phyloP scores from a whole-genome alignment of 2,888 invertebrate species.

The Trisateles emortualis region DNA sequence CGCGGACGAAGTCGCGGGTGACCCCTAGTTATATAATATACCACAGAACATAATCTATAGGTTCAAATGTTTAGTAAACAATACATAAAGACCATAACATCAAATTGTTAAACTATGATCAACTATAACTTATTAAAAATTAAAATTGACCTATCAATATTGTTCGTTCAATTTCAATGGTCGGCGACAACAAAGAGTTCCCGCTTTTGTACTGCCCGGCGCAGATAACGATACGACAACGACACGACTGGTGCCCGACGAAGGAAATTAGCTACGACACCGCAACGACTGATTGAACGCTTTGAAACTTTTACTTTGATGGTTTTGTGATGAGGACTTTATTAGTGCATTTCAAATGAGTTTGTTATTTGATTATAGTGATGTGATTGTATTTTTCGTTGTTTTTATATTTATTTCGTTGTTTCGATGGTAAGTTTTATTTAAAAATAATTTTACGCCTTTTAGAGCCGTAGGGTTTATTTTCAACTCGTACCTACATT shows the following conservation, averaged over 20 bases:
- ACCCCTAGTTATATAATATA: too few relatives aligned
- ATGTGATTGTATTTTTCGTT: too few relatives aligned
- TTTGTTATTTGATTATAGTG: background rate
- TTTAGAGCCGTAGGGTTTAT: too few relatives aligned
- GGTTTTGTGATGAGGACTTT: background rate
- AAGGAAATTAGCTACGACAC: slow-evolving; percentile 46
- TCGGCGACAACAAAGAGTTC: slow-evolving; percentile 41
- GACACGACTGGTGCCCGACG: slow-evolving; percentile 34
- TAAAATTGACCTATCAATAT: slow-evolving; percentile 47
- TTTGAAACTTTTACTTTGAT: slow-evolving; percentile 28
- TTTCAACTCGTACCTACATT: too few relatives aligned
- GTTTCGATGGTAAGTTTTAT: too few relatives aligned
- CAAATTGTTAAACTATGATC: slow-evolving; percentile 13
- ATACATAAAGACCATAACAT: slow-evolving; percentile 1
- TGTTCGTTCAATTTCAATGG: slow-evolving; percentile 39
- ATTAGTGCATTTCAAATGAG: background rate
- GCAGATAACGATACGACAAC: slow-evolving; percentile 41
- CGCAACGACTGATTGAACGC: slow-evolving; percentile 41
- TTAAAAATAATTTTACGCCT: too few relatives aligned
- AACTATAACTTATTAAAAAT: slow-evolving; percentile 29
- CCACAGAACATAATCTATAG: too few relatives aligned
- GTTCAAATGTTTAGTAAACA: too few relatives aligned
- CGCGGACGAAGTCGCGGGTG: too few relatives aligned
- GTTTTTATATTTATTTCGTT: background rate
- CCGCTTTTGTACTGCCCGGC: slow-evolving; percentile 43